Conservation (phyloP, 1,140 invertebrate genomes). For the Ostrea edulis region DNA sequence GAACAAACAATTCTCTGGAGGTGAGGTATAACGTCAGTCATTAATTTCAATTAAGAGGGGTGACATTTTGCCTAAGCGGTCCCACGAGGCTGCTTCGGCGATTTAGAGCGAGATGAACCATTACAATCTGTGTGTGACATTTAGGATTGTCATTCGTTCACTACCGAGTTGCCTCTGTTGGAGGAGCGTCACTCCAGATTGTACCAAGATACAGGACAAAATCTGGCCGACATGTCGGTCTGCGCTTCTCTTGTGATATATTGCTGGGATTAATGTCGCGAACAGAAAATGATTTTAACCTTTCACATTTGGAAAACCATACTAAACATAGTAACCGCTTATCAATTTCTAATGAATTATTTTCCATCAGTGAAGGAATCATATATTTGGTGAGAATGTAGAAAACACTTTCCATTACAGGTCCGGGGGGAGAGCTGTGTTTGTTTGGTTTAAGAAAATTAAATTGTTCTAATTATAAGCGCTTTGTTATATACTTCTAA, state of each 20-base stretch:
- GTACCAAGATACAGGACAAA: background rate
- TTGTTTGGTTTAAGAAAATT: too few relatives aligned
- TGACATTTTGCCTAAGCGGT: constrained; percentile 36
- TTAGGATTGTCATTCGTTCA: constrained; percentile 5
- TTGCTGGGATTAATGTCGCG: background rate
- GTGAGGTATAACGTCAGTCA: background rate
- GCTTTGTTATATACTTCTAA: too few relatives aligned
- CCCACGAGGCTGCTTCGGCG: background rate
- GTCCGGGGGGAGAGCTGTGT: too few relatives aligned
- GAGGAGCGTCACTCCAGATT: background rate
- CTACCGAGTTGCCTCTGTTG: background rate
- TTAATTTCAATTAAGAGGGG: constrained; percentile 37
- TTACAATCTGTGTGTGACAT: constrained; percentile 23
- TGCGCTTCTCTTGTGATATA: background rate
- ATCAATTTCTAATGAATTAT: constrained; percentile 15
- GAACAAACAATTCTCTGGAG: background rate
- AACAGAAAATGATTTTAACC: constrained; percentile 33
- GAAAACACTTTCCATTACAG: too few relatives aligned
- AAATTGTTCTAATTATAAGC: too few relatives aligned
- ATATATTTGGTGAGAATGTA: too few relatives aligned
- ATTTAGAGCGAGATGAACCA: constrained; percentile 4
- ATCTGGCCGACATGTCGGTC: background rate
- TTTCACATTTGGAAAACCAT: background rate
- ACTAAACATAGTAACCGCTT: background rate
- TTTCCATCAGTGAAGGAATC: background rate